Base-by-base conservation (phyloP, 2,113 vertebrate species). In the Mustela nigripes region DNA sequence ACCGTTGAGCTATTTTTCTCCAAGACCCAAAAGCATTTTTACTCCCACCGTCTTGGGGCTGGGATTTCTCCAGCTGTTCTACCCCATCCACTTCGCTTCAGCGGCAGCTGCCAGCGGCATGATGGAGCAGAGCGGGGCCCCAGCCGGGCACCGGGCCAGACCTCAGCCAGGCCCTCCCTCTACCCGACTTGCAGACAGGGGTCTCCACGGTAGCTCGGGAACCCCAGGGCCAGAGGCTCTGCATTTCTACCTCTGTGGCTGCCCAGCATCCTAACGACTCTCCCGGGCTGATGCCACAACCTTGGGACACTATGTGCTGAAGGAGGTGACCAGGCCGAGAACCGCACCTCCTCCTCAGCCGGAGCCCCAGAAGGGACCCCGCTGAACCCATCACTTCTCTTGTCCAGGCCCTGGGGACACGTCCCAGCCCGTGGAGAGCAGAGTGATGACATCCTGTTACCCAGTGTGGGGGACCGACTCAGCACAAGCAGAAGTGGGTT, bases 371-470 rank as follows among this genome's bases (percentile, higher is more conserved):
- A 19, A 15, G 15, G 19, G 21, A 33, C 62, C 39, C 56, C 9
- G 16, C 33, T 16, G 19, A 78, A 21, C 12, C 31, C 74, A 28
- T 28, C 15, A 1, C 21, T 56, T 33, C 45, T 5, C 67, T 76
- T 74, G 93, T 67, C 19, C 16, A 19, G 60, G 42, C 39, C 50
- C 24, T 0, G 10, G 74, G 22, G 16, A 11, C 26, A 50, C 10
- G 31, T 62, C n/a, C 85, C 45, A 45, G 36, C 21, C 58, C 1
- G 7, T 7, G 2, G 28, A 7, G 18, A 31, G 33, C 33, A 7
- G 31, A 26, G 3, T 21, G 21, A 5, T 7, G 4, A 22, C 0
- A 0, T 7, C 45, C 11, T 60, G n/a, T 31, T 11, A 5, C 26
- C 39, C 33, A 8, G 28, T 0, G 0, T 10, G 11, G 14, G 45